phyloP scores from a whole-genome alignment of 2,797 vertebrate species.

The Hybognathus amarus region DNA sequence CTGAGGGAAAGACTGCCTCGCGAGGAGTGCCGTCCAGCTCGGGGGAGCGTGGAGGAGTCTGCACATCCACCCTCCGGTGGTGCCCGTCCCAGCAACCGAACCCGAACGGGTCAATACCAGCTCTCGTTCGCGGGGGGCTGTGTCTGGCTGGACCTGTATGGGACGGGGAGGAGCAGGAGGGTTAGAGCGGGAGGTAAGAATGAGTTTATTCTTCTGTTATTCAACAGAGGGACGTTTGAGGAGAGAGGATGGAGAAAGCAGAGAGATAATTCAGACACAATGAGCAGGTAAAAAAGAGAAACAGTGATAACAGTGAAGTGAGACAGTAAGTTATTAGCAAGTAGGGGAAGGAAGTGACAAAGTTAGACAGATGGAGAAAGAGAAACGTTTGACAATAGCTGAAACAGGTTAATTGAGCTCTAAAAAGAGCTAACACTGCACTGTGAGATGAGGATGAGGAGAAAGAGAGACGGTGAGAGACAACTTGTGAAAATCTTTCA shows the following conservation, averaged over 20 bases:
- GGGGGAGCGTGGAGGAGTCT: constrained; percentile 81
- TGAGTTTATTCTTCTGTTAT: constrained; percentile 62
- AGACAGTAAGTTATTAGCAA: constrained; percentile 3
- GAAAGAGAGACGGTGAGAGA: constrained; percentile 64
- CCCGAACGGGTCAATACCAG: constrained; percentile 81
- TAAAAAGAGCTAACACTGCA: constrained; percentile 78
- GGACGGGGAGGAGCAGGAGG: constrained; percentile 70
- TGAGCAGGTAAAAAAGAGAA: constrained; percentile 39
- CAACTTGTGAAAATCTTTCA: constrained; percentile 53
- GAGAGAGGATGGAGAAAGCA: constrained; percentile 55
- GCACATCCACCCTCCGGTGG: constrained; percentile 77
- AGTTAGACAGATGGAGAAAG: constrained; percentile 48
- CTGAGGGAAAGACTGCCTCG: constrained; percentile 82
- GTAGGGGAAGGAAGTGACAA: constrained; percentile 47
- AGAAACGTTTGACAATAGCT: constrained; percentile 55
- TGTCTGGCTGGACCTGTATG: constrained; percentile 81
- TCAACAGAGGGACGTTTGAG: constrained; percentile 41
- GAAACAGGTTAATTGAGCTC: constrained; percentile 67
- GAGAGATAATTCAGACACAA: constrained; percentile 24
- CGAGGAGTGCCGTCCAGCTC: constrained; percentile 82
- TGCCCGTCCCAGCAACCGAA: constrained; percentile 72
- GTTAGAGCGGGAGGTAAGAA: constrained; percentile 69
- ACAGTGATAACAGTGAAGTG: constrained; percentile 39
- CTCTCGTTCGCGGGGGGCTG: constrained; percentile 73
- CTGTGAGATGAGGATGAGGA: constrained; percentile 68